A percentile compares a stretch with the other conserved stretches of the same genome.
phyloP scores from a whole-genome alignment of 2,797 vertebrate genomes.

The Gobionotothen gibberifrons region DNA sequence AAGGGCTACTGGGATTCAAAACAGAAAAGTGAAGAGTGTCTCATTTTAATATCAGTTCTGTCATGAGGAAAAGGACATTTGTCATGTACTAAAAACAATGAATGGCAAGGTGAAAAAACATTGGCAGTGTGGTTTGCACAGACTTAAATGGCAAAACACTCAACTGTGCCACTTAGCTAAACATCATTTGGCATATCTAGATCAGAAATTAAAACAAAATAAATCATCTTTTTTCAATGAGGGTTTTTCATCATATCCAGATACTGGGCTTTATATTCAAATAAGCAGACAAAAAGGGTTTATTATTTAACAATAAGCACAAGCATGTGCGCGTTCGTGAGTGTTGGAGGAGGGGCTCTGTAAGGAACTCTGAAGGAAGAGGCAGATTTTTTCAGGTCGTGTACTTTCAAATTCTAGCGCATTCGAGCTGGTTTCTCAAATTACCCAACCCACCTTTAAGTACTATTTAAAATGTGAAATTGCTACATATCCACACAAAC shows the following conservation, averaged over 20 bases:
- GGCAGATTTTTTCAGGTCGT: too few species aligned
- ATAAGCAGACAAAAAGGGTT: neutral
- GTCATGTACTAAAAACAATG: neutral
- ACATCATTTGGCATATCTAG: conserved; percentile 44
- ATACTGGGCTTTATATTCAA: conserved; percentile 4
- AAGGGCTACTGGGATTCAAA: neutral
- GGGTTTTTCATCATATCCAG: conserved; percentile 77
- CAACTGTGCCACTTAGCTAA: neutral
- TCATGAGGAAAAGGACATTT: neutral
- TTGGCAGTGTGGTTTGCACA: neutral
- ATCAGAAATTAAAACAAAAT: conserved; percentile 78
- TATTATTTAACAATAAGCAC: conserved; percentile 22
- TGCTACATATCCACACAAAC: too few species aligned
- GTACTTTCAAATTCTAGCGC: too few species aligned
- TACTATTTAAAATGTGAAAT: too few species aligned
- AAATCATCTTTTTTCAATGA: conserved; percentile 76
- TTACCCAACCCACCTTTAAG: too few species aligned
- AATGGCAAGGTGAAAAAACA: neutral
- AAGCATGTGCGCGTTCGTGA: neutral
- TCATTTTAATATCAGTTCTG: conserved; percentile 4
- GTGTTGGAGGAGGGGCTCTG: too few species aligned
- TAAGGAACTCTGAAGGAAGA: too few species aligned
- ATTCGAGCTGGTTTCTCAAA: too few species aligned
- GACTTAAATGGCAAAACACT: neutral
- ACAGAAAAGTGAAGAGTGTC: neutral